A percentile compares a stretch with the other conserved stretches of the same genome.
Conservation (phyloP, 2,888 invertebrate genomes). For the Melanostoma scalare region DNA sequence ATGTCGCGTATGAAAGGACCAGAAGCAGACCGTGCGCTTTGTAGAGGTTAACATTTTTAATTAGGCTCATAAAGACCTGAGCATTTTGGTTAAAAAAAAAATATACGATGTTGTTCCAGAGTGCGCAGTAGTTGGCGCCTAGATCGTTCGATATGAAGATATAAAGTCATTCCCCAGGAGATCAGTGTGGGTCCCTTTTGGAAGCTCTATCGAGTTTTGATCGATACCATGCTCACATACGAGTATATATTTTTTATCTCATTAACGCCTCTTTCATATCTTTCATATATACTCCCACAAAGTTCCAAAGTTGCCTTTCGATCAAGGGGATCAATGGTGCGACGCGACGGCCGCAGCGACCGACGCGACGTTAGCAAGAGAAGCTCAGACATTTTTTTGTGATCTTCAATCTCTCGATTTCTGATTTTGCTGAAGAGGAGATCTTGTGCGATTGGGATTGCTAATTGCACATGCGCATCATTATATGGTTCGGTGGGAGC, state of each 20-base stretch:
- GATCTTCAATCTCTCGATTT: conserved; percentile 59
- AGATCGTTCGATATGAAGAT: conserved; percentile 67
- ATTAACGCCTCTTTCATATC: conserved; percentile 69
- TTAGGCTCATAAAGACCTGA: conserved; percentile 63
- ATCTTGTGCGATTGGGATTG: conserved; percentile 67
- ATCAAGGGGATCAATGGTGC: background rate
- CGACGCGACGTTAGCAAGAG: conserved; percentile 1
- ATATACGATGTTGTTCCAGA: conserved; percentile 37
- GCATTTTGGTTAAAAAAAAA: conserved; percentile 38
- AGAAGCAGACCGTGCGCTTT: conserved; percentile 35
- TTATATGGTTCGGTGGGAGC: conserved; percentile 47
- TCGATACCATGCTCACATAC: conserved; percentile 57
- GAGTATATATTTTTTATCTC: conserved; percentile 49
- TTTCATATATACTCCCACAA: conserved; percentile 45
- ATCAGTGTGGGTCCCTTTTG: conserved; percentile 4
- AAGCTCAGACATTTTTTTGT: conserved; percentile 23
- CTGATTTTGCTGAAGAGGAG: conserved; percentile 32
- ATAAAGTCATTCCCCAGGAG: conserved; percentile 57
- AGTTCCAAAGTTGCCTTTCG: conserved; percentile 7
- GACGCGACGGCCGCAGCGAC: background rate
- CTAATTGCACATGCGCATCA: conserved; percentile 71
- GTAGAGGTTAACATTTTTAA: conserved; percentile 65
- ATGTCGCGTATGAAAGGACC: conserved; percentile 1
- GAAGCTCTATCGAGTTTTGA: conserved; percentile 65
- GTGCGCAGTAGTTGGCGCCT: conserved; percentile 62